Base-by-base conservation (phyloP, 2,888 invertebrate species). In the Oscheius onirici region DNA sequence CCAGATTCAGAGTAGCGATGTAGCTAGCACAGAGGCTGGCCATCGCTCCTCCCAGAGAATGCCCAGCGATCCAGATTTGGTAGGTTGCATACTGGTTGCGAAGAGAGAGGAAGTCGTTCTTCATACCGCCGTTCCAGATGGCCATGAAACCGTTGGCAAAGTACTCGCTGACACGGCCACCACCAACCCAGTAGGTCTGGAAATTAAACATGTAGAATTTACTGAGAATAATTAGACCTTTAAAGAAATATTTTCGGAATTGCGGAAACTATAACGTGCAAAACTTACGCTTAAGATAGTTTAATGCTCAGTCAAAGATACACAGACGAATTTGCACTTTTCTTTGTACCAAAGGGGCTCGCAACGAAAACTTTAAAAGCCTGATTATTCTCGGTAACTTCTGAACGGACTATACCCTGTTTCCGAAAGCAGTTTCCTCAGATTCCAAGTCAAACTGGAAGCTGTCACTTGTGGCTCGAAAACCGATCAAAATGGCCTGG, bases 21-120 rank as follows among this genome's bases (percentile, higher is more conserved):
- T 75, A 75, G n/a, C 61, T 68, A 44, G 79, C 69, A 60, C 78
- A 77, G 41, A 83, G 65, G 10, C 80, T 71, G 13, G 83, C 82
- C 78, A 83, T 77, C 26, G 83, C 73, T 6, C 82, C 83, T 2
- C 83, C 83, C 15, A 82, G 71, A 10, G 78, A 80, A 67, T 80
- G 82, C 1, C 79, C 79, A 10, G 76, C 79, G 2, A 76, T 69
- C 73, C 74, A 76, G 40, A 80, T 60, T 44, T 73, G 69, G 66
- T 81, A 81, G 26, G 60, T 69, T 5, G 79, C 78, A 54, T 77
- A 75, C 17, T 70, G 60, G 44, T 63, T 72, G 20, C 28, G 63
- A 46, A 79, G 54, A 8, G 46, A 49, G 24, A 67, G 67, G 58
- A 77, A 71, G 49, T 74, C 77, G 11, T 67, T 61, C 61, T 75